Evolutionary conservation across 2,113 vertebrate species (phyloP), one percentile per base, ranked within the genome.

Genomic region (Crypturellus undulatus): DNA sequence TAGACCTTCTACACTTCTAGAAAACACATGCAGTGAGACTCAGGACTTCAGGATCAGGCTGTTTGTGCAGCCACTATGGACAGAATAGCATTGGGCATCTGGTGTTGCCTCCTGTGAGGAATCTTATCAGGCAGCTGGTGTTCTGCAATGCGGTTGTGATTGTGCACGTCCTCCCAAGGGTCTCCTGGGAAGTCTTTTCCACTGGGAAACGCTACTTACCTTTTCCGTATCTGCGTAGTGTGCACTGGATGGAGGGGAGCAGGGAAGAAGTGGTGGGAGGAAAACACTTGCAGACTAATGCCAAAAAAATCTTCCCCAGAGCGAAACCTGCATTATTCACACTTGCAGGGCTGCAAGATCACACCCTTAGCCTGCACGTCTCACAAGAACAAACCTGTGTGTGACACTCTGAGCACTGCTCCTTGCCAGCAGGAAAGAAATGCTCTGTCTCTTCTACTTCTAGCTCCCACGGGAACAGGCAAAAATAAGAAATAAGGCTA

Each of bases 361-460:
- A 95, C 92, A 89, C 90, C 80, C 64, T 92, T 26, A 6, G 16
- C 20, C 73, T 97, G 73, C 82, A 87, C 95, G 81, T 22, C 47
- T 92, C 72, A 80, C 77, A 52, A 86, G 72, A 93, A 47, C 42
- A 84, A 80, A 76, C 80, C 92, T 81, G 19, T 2, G 26, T 51
- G 93, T 84, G 88, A 95, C 93, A 87, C 80, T 90, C 84, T 68
- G 43, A 73, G 90, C 86, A 80, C 73, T 90, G 83, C 73, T 72
- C 5, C 10, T 87, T 92, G 94, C 94, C 89, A 94, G 89, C 89
- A 93, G 93, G 91, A 85, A 93, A 96, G 87, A 77, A 89, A 79
- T 1, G 7, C 76, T 95, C 88, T 83, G 91, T 96, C 91, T 91
- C 90, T 64, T 86, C 82, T 72, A 58, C 80, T 84, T 86, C 22